These are phyloP conservation scores for Parasteatoda tepidariorum DNA, from an alignment of 1,140 invertebrate genomes.

Conservation along the genomic window DNA sequence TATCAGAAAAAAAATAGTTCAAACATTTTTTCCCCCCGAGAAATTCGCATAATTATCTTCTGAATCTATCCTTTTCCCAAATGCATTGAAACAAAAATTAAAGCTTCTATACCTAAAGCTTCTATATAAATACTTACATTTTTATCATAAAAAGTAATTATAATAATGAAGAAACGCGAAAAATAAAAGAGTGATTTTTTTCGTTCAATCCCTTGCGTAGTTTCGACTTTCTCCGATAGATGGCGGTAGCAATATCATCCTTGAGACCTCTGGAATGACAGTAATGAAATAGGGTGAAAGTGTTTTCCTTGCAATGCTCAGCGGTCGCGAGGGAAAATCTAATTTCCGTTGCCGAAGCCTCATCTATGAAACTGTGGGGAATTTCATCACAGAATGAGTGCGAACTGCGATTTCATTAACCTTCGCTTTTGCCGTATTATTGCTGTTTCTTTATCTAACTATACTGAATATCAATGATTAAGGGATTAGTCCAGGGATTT, in stretches of 20 bases:
- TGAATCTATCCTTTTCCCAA: no score
- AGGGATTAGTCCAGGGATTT: no score
- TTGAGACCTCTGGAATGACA: not conserved
- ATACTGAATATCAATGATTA: not conserved
- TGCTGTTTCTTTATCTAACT: not conserved
- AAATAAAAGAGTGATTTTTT: no score
- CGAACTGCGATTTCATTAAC: not conserved
- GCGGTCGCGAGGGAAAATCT: constrained; percentile 2
- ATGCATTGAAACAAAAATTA: no score
- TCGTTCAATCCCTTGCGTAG: no score
- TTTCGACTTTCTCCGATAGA: constrained; percentile 5
- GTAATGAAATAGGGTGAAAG: not conserved
- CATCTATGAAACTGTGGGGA: not conserved
- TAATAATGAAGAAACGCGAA: no score
- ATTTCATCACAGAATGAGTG: not conserved
- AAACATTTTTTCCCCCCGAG: no score
- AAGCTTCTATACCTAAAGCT: no score
- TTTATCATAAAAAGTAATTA: no score
- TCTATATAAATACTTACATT: no score
- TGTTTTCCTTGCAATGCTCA: not conserved
- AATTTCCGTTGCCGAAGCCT: constrained; percentile 19
- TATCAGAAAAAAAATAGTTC: no score
- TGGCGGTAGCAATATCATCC: not conserved
- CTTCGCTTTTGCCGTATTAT: not conserved
- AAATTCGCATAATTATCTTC: no score